phyloP scores from a whole-genome alignment of 2,888 invertebrate genomes.

The Branchinecta sandiegonensis region DNA sequence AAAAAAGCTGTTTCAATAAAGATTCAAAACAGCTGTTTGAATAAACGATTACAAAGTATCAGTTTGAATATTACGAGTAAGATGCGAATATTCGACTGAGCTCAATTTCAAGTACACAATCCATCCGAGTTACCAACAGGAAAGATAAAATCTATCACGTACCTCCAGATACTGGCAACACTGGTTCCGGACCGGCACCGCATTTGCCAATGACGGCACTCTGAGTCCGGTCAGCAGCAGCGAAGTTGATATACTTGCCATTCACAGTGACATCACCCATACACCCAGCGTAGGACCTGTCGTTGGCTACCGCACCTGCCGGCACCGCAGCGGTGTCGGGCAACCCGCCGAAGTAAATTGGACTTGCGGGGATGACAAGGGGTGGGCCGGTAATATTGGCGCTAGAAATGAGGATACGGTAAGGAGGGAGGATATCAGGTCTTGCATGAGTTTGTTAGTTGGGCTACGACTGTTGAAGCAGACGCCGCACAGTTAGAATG shows the following conservation, averaged over 20 bases:
- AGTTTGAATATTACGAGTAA: too few relatives aligned
- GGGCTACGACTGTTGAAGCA: neutral
- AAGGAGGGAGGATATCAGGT: neutral
- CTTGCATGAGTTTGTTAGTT: neutral
- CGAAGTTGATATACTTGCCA: constrained; percentile 61
- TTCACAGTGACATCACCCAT: constrained; percentile 84
- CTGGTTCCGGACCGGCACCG: constrained; percentile 22
- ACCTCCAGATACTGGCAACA: neutral
- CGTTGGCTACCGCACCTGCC: constrained; percentile 37
- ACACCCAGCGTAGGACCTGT: constrained; percentile 64
- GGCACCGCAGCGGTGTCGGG: constrained; percentile 45
- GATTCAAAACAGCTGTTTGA: too few relatives aligned
- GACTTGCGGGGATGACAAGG: constrained; percentile 49
- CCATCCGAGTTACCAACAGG: too few relatives aligned
- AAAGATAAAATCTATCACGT: too few relatives aligned
- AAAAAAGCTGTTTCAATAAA: too few relatives aligned
- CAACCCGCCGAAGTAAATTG: constrained; percentile 73
- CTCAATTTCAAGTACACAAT: too few relatives aligned
- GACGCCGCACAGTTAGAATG: too few relatives aligned
- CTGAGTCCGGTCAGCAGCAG: constrained; percentile 46
- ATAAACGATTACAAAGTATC: too few relatives aligned
- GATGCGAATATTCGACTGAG: too few relatives aligned
- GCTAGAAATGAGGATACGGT: neutral
- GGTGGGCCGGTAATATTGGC: constrained; percentile 33
- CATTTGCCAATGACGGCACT: constrained; percentile 48